These are phyloP conservation scores for Solea senegalensis DNA, from an alignment of 2,113 vertebrate species.

Conservation along the genomic window DNA sequence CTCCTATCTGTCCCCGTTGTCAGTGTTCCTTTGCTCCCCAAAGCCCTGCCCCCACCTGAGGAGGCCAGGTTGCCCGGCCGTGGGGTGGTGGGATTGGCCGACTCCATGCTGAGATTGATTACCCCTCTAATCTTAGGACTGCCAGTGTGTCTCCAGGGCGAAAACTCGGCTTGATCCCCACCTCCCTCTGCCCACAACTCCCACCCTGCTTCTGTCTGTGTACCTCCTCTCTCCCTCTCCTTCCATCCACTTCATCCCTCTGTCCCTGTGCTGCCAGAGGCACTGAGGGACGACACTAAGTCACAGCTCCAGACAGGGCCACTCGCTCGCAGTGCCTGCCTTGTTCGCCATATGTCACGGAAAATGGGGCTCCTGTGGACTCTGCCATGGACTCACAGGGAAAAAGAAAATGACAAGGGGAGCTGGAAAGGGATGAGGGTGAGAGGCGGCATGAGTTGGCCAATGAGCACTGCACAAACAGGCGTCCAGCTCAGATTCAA, in stretches of 20 bases:
- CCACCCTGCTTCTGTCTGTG: slow-evolving; percentile 58
- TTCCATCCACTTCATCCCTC: slow-evolving; percentile 73
- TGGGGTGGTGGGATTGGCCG: slow-evolving; percentile 67
- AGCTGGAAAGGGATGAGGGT: slow-evolving; percentile 44
- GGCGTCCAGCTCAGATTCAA: slow-evolving; percentile 28
- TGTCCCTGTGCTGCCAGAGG: slow-evolving; percentile 75
- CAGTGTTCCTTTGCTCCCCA: slow-evolving; percentile 55
- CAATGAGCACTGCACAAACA: slow-evolving; percentile 22
- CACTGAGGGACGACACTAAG: slow-evolving; percentile 80
- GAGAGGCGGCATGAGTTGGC: slow-evolving; percentile 40
- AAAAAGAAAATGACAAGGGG: slow-evolving; percentile 52
- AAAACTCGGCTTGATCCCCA: slow-evolving; percentile 68
- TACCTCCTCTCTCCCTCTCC: slow-evolving; percentile 59
- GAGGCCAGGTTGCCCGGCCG: slow-evolving; percentile 70
- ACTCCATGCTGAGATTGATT: slow-evolving; percentile 80
- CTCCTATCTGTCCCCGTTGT: slow-evolving; percentile 55
- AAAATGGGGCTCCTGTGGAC: slow-evolving; percentile 76
- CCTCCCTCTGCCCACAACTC: slow-evolving; percentile 39
- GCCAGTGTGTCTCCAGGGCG: slow-evolving; percentile 78
- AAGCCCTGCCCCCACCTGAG: slow-evolving; percentile 63
- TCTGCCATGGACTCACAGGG: slow-evolving; percentile 48
- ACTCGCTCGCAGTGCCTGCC: slow-evolving; percentile 69
- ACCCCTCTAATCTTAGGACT: slow-evolving; percentile 73
- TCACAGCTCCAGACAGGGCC: slow-evolving; percentile 79
- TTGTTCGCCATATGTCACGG: slow-evolving; percentile 72